Percentiles rank a stretch among this genome's conserved stretches.
Conservation (phyloP, 2,113 vertebrate species). For the Corvus cornix region DNA sequence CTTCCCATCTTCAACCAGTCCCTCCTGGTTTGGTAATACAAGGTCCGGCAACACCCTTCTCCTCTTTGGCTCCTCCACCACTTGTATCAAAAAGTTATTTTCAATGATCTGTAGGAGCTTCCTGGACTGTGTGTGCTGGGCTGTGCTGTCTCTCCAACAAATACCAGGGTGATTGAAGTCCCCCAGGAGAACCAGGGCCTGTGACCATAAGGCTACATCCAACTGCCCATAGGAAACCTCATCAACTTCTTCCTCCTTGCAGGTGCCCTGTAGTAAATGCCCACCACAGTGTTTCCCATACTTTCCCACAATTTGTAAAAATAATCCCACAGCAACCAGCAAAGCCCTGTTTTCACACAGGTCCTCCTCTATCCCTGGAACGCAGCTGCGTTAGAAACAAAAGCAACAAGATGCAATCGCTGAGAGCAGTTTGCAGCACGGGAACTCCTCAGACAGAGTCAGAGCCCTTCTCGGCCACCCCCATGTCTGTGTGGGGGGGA, state of each 20-base stretch:
- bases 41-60: not conserved
- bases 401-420: not conserved
- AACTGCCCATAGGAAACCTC: not conserved
- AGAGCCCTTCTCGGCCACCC: not conserved
- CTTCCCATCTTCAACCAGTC: not conserved
- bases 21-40: not conserved
- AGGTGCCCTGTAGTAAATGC: not conserved
- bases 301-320: not conserved
- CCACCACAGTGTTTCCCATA: not conserved
- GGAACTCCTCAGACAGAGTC: not conserved
- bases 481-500: not conserved
- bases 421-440: not conserved
- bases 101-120: not conserved
- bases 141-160: not conserved
- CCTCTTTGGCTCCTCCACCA: not conserved
- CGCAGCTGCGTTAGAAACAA: accelerated
- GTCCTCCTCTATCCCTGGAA: not conserved
- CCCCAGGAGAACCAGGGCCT: not conserved
- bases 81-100: not conserved
- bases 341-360: not conserved
- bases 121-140: not conserved
- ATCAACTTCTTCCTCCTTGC: not conserved
- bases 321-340: not conserved
- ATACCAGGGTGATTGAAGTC: not conserved
- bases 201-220: not conserved